Base-by-base conservation (phyloP, 1,140 invertebrate genomes). In the Drosophila varians region DNA sequence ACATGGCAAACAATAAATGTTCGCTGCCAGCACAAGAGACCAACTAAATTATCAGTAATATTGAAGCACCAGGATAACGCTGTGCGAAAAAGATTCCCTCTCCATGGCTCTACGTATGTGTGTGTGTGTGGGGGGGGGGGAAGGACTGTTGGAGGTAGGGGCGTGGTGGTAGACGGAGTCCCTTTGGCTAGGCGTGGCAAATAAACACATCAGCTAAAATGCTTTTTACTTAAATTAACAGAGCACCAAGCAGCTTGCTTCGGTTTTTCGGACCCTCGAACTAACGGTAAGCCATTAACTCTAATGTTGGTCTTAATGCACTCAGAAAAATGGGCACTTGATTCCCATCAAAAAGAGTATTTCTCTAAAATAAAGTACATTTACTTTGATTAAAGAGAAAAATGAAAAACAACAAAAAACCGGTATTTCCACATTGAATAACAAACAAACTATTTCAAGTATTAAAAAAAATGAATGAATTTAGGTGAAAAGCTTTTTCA, bases 11-110 rank as follows among this genome's bases (percentile, higher is more conserved):
- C 54, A 69, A 80, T 83, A 84, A 78, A 84, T 84, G 61, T 78
- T 57, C 77, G 79, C 57, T 68, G 62, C 57, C 52, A 77, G 76
- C 77, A 77, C 82, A 53, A 87, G 83, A 87, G 83, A 87, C 70
- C 83, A 82, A 88, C 82, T 87, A 87, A 87, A 87, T 87, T 87
- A 87, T 87, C 82, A 87, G 77, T 87, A 82, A 87, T 87, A 87
- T 77, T 60, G 65, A 58, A 69, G 55, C 45, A 43, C 49, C 58
- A 65, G 75, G 55, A 52, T 77, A 68, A 61, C 40, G 48, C 23
- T 65, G 14, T 11, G 18, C 19, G 12, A 66, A 34, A 16, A 49
- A 23, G 18, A 34, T 21, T 49, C 34, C 46, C 26, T 25, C 9
- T 40, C 14, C 6, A n/a, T 46, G 23, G 9, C 6, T 47, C 25